Evolutionary conservation across 2,888 invertebrate genomes (phyloP).

Genomic region (Cyaniris semiargus): DNA sequence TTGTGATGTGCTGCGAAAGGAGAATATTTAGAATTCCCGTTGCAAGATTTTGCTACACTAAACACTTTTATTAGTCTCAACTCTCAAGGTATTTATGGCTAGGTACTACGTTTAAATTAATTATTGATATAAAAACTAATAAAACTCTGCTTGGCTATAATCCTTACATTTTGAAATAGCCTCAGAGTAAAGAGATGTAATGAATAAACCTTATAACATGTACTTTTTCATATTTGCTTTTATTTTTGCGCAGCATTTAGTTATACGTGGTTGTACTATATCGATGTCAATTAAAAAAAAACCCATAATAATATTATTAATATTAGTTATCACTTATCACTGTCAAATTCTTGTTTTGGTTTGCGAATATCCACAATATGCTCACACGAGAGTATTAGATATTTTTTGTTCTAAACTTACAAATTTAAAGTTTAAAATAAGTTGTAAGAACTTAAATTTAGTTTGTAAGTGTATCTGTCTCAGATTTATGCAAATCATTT

Average conservation of each 20-base stretch:
- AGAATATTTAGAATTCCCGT: neutral
- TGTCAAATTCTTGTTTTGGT: neutral
- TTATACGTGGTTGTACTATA: too few species aligned
- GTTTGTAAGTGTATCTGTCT: neutral
- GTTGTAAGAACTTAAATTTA: neutral
- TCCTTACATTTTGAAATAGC: too few species aligned
- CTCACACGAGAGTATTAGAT: neutral
- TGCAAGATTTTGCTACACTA: neutral
- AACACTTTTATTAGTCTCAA: neutral
- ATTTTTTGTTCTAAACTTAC: neutral
- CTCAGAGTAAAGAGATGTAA: too few species aligned
- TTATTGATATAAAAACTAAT: too few species aligned
- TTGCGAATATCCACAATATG: neutral
- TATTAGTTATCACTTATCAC: too few species aligned
- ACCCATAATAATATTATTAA: too few species aligned
- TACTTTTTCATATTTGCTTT: too few species aligned
- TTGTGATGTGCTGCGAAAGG: constrained; percentile 12
- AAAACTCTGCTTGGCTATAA: too few species aligned
- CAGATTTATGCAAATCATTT: constrained; percentile 11
- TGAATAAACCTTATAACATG: too few species aligned
- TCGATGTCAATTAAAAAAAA: too few species aligned
- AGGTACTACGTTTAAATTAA: too few species aligned
- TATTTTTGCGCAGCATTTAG: too few species aligned
- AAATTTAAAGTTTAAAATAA: neutral
- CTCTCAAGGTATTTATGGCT: neutral